Evolutionary conservation across 1,140 invertebrate species (phyloP).

Genomic region (Archivesica marissinica): DNA sequence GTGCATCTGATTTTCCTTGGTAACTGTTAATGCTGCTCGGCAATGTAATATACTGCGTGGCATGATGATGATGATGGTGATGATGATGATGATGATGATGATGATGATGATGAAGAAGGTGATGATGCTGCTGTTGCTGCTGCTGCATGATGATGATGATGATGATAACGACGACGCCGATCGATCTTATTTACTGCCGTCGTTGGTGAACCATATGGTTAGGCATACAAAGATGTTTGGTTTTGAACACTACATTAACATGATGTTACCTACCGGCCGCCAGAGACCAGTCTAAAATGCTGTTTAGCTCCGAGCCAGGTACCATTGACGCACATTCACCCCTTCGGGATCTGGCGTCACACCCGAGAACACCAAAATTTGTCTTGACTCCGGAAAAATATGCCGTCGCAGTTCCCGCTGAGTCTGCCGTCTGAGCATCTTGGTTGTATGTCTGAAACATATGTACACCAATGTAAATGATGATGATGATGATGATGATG

Average conservation of each 20-base stretch:
- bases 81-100: too few species aligned
- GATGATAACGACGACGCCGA: too few species aligned
- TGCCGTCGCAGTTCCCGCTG: slow-evolving; percentile 94
- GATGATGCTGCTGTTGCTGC: too few species aligned
- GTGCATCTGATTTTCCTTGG: too few species aligned
- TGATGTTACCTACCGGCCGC: slow-evolving; percentile 79
- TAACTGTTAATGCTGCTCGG: too few species aligned
- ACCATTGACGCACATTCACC: slow-evolving; percentile 72
- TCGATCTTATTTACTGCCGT: too few species aligned
- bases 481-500: too few species aligned
- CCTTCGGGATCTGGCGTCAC: slow-evolving; percentile 88
- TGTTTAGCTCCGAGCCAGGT: slow-evolving; percentile 85
- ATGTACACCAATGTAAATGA: background rate
- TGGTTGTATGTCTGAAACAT: slow-evolving; percentile 93
- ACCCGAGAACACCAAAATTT: slow-evolving; percentile 91
- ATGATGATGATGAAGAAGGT: too few species aligned
- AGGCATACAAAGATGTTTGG: background rate
- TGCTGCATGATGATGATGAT: too few species aligned
- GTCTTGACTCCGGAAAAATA: slow-evolving; percentile 93
- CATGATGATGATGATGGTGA: too few species aligned
- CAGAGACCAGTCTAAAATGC: slow-evolving; percentile 89
- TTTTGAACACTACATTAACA: background rate
- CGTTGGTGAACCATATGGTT: background rate
- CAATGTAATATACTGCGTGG: too few species aligned
- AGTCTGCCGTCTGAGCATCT: slow-evolving; percentile 94